A percentile compares a stretch with the other conserved stretches of the same genome.
Evolutionary conservation across 1,140 invertebrate species (phyloP).

Genomic region (Globodera rostochiensis): DNA sequence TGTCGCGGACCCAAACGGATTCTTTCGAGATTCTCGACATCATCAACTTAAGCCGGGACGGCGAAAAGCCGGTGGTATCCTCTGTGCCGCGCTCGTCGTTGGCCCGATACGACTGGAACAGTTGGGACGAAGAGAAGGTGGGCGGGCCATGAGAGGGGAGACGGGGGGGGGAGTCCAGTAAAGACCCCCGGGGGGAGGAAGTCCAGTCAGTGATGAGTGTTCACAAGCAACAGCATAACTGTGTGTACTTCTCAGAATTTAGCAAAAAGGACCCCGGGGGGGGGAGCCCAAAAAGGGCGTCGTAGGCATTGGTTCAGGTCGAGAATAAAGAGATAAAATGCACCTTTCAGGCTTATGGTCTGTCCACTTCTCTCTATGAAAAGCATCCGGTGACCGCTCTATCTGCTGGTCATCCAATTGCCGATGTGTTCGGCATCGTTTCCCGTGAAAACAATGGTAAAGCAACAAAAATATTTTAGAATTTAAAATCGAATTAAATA

Average conservation of each 20-base stretch:
- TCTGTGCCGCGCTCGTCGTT: conserved; percentile 1
- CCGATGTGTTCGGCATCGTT: conserved; percentile 84
- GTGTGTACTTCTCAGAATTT: too few species aligned
- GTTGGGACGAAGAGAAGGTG: conserved; percentile 40
- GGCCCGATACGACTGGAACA: conserved; percentile 42
- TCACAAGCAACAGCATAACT: too few species aligned
- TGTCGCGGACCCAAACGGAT: not conserved
- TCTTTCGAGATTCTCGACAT: not conserved
- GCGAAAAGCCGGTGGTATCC: not conserved
- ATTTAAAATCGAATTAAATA: not conserved
- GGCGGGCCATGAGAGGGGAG: not conserved
- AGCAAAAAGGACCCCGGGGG: not conserved
- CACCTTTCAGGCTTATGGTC: conserved; percentile 71
- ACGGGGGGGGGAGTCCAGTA: too few species aligned
- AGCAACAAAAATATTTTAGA: not conserved
- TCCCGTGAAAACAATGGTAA: conserved; percentile 75
- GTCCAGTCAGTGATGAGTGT: not conserved
- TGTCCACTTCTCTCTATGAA: conserved; percentile 77
- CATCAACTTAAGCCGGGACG: not conserved
- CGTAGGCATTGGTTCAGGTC: not conserved
- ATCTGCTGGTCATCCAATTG: conserved; percentile 81
- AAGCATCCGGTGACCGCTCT: conserved; percentile 77
- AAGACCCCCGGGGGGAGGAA: too few species aligned
- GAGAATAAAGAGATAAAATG: not conserved
- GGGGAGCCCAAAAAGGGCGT: not conserved